Base-by-base conservation (phyloP, 1,140 invertebrate species). In the Zaprionus camerounensis region DNA sequence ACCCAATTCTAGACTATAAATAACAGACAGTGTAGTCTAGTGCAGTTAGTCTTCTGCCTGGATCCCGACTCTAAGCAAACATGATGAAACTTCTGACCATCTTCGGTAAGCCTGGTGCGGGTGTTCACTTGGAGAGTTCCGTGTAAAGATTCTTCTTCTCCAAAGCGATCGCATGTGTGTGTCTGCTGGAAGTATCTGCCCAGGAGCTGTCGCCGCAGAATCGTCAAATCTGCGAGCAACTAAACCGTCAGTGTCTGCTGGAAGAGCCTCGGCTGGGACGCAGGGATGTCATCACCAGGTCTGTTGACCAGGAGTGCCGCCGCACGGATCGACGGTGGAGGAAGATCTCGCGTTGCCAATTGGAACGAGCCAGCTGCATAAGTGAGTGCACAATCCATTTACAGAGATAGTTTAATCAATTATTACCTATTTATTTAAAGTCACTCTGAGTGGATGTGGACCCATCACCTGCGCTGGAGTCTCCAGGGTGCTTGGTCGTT, bases 21-120 rank as follows among this genome's bases (percentile, higher is more conserved):
- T 58, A 64, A 9, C 53, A 20, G 5, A 44, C 5, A 53, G 13
- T 20, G 34, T 13, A 15, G 22, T n/a, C 5, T 12, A n/a, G 7
- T 31, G 41, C 3, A 61, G 5, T 15, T 41, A 70, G 26, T 63
- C 38, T 57, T 28, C 7, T 5, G 3, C 12, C 38, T 26, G 34
- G 55, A 17, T 44, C 57, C 3, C 41, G 41, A 20, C 15, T 20
- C 62, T 38, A 28, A 46, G n/a, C 26, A 76, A 79, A 64, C 15
- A 87, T 87, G 80, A 69, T 62, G 9, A 82, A 87, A 55, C 7
- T 78, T 36, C 22, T 61, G 26, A 28, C 80, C n/a, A 34, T 75
- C 31, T 78, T 86, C 26, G 77, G 83, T 86, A 78, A 82, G 83
- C 17, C 24, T 34, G 4, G 11, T 2, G 9, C 15, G 34, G 15